Base-by-base conservation (phyloP, 2,113 vertebrate genomes). In the Oreocharis arfaki region DNA sequence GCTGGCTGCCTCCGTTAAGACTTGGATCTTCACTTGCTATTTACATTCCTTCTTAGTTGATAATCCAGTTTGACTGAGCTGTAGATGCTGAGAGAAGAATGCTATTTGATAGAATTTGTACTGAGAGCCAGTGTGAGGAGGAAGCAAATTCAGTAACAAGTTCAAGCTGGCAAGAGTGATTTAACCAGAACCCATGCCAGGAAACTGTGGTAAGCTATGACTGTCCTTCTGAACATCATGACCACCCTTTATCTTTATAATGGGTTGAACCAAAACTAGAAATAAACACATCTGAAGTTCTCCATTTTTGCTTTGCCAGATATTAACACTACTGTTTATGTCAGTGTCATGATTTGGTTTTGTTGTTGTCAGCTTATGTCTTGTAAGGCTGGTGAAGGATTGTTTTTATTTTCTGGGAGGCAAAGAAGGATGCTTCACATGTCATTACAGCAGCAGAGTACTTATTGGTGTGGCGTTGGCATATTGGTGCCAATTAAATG, bases 41-140 rank as follows among this genome's bases (percentile, higher is more conserved):
- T 90, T 95, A 87, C 93, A 95, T 76, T 97, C 89, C 91, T 88
- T 84, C n/a, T 88, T 81, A 91, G 69, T 82, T 89, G 77, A 95
- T 87, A 87, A 88, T 92, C 90, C 93, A 91, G 87, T 95, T 96
- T 96, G 93, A 57, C 89, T 91, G 92, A 88, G 61, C 67, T 1
- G 6, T 96, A 93, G 87, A 82, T 97, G 92, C 84, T 23, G 71
- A 95, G 74, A 86, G 70, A 87, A 73, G 92, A 96, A 89, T 74
- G 80, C 63, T 95, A 3, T 95, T 91, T 95, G 94, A 96, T 95
- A 95, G 85, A 89, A 93, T 95, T 95, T 76, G 23, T 79, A n/a
- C 87, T 74, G 65, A 91, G 92, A 90, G 87, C 80, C 91, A 59
- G 57, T 49, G 67, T 57, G 57, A 91, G 78, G 57, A 90, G 71